Base-by-base conservation (phyloP, 2,888 invertebrate genomes). In the Nasonia oneida region DNA sequence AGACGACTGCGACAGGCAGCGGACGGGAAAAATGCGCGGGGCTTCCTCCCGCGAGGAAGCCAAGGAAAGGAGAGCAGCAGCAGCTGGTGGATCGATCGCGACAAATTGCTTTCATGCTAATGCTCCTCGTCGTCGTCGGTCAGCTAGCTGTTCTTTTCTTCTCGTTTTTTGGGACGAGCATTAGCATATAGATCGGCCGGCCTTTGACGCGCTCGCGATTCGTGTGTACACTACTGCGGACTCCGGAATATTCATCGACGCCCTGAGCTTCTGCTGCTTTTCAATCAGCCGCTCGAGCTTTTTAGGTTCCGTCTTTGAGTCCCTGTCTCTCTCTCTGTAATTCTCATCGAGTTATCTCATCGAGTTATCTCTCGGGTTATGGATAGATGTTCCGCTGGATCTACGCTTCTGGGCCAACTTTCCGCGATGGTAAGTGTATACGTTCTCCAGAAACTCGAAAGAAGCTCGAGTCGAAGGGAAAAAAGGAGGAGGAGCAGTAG, bases 181-280 rank as follows among this genome's bases (percentile, higher is more conserved):
- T 91, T 91, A 89, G 88, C 91, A 90, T 91, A 91, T 90, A 91
- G 89, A 91, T 90, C 89, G 89, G 77, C 70, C 64, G 8, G 64
- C 64, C 64, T 67, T 67, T 67, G 64, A 67, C 64, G 33, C 64
- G 33, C 29, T 29, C 64, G 64, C 12, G 33, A 33, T 29, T 29
- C 12, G 64, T 67, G 33, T 61, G 61, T 29, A 12, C 8, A 33
- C n/a, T 37, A 33, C 3, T 33, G 33, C 12, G 3, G 29, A 14
- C 3, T n/a, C 3, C 0, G 64, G 5, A 67, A 33, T 67, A 67
- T 67, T 61, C 61, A 61, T 61, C 23, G 61, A 18, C 33, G 64
- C 5, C 29, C 1, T 10, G 33, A 33, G 64, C 23, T 67, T 61
- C 23, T 8, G 61, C n/a, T 10, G 64, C n/a, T 29, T 67, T 67